Evolutionary conservation across 2,888 invertebrate species (phyloP).

Genomic region (Anthoptus insignis): DNA sequence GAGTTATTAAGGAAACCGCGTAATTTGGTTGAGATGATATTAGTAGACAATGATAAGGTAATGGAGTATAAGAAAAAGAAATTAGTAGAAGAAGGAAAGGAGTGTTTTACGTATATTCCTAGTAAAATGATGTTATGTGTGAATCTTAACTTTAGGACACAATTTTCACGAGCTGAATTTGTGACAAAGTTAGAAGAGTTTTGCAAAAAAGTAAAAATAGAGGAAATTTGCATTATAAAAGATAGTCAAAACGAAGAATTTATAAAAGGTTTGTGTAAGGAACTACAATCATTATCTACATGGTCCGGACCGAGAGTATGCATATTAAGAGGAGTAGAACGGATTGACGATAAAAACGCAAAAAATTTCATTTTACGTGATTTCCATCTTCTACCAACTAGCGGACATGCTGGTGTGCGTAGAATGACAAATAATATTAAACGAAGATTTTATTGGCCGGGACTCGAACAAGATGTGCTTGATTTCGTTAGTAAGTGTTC

Average conservation of each 20-base stretch:
- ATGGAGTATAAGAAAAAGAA: neutral
- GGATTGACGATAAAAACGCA: conserved; percentile 2
- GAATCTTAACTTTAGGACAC: conserved; percentile 23
- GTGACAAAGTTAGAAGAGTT: conserved; percentile 18
- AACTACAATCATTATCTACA: conserved; percentile 13
- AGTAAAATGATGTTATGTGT: conserved; percentile 10
- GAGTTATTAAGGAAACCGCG: conserved; percentile 35
- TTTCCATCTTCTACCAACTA: conserved; percentile 28
- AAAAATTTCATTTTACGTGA: conserved; percentile 22
- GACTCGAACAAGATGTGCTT: conserved; percentile 27
- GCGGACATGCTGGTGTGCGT: conserved; percentile 35
- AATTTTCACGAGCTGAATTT: conserved; percentile 27
- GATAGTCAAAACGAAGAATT: conserved; percentile 21
- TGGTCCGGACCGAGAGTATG: conserved; percentile 29
- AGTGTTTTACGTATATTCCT: conserved; percentile 10
- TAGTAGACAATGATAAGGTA: neutral
- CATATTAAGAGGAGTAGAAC: conserved; percentile 27
- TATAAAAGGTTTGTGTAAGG: conserved; percentile 24
- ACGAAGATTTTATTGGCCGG: conserved; percentile 30
- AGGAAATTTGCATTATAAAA: conserved; percentile 10
- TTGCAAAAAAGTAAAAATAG: neutral
- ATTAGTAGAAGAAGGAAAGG: neutral
- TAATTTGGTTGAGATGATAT: conserved; percentile 13
- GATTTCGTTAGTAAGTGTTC: conserved; percentile 28
- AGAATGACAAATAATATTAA: conserved; percentile 35